phyloP scores from a whole-genome alignment of 1,140 invertebrate genomes.

The Paraescarpia echinospica region DNA sequence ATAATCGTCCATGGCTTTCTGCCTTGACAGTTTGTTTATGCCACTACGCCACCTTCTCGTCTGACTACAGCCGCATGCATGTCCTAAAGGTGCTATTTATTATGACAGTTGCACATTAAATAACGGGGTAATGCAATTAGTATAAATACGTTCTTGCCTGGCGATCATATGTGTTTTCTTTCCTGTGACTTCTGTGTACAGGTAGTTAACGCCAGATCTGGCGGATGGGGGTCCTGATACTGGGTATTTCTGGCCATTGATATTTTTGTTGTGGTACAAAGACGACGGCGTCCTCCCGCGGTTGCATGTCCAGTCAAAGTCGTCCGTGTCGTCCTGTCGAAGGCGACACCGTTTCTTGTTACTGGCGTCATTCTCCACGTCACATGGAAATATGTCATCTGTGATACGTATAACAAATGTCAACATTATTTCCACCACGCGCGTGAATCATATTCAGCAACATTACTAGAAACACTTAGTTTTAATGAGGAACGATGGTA shows the following conservation, averaged over 20 bases:
- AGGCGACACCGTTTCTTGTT: not conserved
- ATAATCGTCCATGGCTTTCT: no score
- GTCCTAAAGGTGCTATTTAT: no score
- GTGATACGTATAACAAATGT: not conserved
- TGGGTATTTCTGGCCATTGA: not conserved
- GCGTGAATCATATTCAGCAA: no score
- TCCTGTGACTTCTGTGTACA: not conserved
- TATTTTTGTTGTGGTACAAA: not conserved
- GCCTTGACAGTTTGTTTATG: no score
- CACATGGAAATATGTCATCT: not conserved
- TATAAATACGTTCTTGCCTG: not conserved
- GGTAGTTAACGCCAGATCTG: not conserved
- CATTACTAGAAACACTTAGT: no score
- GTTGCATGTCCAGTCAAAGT: not conserved
- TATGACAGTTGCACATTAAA: no score
- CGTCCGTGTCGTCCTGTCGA: not conserved
- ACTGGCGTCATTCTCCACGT: not conserved
- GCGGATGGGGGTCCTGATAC: not conserved
- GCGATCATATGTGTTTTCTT: not conserved
- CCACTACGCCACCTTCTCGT: no score
- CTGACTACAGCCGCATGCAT: no score
- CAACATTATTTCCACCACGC: no score
- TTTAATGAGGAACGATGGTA: no score
- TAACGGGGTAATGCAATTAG: no score
- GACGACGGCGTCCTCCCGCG: not conserved